Percentiles rank a stretch among this genome's conserved stretches.
Evolutionary conservation across 2,888 invertebrate genomes (phyloP).

Genomic region (Hyles lineata): DNA sequence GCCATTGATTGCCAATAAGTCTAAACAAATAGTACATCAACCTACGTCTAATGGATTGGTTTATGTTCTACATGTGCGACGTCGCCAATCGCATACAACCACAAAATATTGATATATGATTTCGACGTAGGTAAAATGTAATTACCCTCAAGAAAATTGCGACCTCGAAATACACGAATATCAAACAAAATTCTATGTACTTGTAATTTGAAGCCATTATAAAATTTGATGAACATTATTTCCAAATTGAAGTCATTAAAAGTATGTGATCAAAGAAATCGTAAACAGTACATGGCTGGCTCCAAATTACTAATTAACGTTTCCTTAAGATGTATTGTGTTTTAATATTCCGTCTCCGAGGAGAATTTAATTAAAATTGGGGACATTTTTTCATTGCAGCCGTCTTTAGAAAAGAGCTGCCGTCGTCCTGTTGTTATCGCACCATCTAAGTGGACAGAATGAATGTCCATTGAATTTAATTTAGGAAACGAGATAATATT

Average conservation of each 20-base stretch:
- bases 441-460: background rate
- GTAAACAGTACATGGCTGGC: background rate
- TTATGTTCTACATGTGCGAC: constrained; percentile 1
- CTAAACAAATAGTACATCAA: background rate
- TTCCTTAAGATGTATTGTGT: constrained; percentile 8
- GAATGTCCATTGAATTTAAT: background rate
- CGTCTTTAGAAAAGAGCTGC: constrained; percentile 1
- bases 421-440: background rate
- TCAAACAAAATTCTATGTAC: background rate
- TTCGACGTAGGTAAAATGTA: background rate
- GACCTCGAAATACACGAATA: background rate
- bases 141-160: constrained; percentile 16
- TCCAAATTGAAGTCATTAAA: constrained; percentile 5
- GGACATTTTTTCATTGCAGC: constrained; percentile 5
- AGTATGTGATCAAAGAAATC: constrained; percentile 18
- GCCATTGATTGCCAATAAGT: constrained; percentile 11
- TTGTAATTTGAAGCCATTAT: constrained; percentile 2
- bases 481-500: constrained; percentile 11
- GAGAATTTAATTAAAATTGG: background rate
- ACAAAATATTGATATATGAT: background rate
- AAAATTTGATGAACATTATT: background rate
- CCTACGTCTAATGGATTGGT: background rate
- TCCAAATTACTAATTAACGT: constrained; percentile 5
- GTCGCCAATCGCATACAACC: background rate
- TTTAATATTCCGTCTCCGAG: background rate